Evolutionary conservation across 2,888 invertebrate genomes (phyloP).

Genomic region (Calameuta filiformis): DNA sequence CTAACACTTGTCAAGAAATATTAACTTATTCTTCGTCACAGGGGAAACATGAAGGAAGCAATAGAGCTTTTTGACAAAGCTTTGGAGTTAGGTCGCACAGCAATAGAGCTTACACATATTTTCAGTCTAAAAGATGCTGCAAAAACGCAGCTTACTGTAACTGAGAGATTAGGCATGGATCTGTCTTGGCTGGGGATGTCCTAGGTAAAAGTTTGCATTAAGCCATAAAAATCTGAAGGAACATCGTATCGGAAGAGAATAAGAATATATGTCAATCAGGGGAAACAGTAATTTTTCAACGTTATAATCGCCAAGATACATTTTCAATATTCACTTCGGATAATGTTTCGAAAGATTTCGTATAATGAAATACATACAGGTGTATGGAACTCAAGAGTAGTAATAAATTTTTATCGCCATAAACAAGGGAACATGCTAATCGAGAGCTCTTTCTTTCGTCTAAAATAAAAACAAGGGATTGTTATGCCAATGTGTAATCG

Average conservation of each 20-base stretch:
- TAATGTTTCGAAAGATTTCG: not conserved
- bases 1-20: not conserved
- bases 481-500: not conserved
- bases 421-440: not conserved
- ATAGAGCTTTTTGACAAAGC: constrained; percentile 91
- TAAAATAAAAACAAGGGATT: not conserved
- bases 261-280: not conserved
- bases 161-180: constrained; percentile 78
- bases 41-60: constrained; percentile 85
- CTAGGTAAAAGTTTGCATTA: not conserved
- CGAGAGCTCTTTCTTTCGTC: not conserved
- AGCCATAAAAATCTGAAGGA: not conserved
- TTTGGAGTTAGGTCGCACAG: constrained; percentile 84
- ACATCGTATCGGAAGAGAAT: not conserved
- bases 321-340: not conserved
- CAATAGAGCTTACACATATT: constrained; percentile 90
- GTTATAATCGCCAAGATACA: not conserved
- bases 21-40: constrained; percentile 56
- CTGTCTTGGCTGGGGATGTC: constrained; percentile 43
- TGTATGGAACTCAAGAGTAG: not conserved
- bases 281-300: not conserved
- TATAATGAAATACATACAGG: not conserved
- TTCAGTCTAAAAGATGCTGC: constrained; percentile 92
- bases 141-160: constrained; percentile 86
- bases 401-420: not conserved